Base-by-base conservation (phyloP, 92 coral and sea anemone species). In the Heteractis magnifica region DNA sequence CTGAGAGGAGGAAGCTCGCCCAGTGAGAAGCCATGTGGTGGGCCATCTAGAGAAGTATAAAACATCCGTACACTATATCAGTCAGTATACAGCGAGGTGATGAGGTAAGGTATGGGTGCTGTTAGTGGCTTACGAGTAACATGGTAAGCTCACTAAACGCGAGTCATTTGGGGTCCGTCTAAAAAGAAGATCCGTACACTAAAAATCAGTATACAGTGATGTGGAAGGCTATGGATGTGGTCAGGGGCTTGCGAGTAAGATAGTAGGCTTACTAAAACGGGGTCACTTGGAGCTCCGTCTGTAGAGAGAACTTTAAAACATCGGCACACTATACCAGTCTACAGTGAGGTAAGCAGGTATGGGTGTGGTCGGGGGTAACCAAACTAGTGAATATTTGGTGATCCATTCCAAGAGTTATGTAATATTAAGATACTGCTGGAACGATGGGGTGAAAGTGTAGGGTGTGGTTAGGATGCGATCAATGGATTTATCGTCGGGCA, bases 231-330 rank as follows among this genome's bases (percentile, higher is more conserved):
- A 34, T 2, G 44, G 44, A 2, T 34, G 3, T 34, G 44, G 44
- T 34, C 44, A 34, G 44, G 44, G 44, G 44, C 44, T 0, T 34
- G 44, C 44, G 44, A 34, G 44, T 34, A 34, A 34, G 44, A 34
- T 34, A 34, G 44, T 34, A 34, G 44, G 44, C 44, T 34, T 34
- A 34, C 44, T 34, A 34, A 34, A 34, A 2, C 44, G 13, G 86
- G 60, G 64, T 85, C 87, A 75, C 91, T 91, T 85, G 86, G 18
- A 65, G 73, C 20, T n/a, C 68, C 84, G 52, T 81, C 84, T 68
- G 1, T 26, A 34, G 3, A 81, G 60, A 68, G 34, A 18, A 26
- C 23, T 26, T 56, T 7, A 58, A 68, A 68, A 23, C 9, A 8
- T 26, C 70, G 9, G 70, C 20, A 18, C 70, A 62, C 18, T 68